phyloP scores from a whole-genome alignment of 2,113 vertebrate species.

The Eptesicus fuscus region DNA sequence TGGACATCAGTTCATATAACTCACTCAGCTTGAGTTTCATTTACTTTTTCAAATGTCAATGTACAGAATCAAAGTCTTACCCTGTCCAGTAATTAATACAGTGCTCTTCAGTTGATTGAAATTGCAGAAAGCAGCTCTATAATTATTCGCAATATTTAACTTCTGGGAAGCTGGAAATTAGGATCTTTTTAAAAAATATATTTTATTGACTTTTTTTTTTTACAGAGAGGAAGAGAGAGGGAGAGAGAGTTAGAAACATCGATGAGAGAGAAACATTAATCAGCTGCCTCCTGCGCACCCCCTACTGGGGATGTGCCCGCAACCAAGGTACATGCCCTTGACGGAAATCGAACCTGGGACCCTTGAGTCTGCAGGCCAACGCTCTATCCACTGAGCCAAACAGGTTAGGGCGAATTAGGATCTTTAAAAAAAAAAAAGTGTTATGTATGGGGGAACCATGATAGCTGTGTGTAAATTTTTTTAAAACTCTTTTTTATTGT shows the following conservation, averaged over 20 bases:
- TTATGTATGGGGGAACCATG: background rate
- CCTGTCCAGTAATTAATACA: background rate
- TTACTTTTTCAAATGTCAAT: background rate
- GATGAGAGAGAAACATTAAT: too few species aligned
- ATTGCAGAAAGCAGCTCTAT: background rate
- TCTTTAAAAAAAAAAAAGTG: background rate
- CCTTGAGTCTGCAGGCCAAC: too few species aligned
- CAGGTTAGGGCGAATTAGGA: background rate
- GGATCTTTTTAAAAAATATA: background rate
- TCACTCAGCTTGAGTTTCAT: background rate
- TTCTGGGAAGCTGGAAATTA: background rate
- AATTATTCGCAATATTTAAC: background rate
- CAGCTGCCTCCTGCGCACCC: too few species aligned
- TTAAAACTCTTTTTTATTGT: background rate
- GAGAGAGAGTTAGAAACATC: too few species aligned
- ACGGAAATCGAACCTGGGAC: too few species aligned
- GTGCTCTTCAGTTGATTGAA: background rate
- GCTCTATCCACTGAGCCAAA: too few species aligned
- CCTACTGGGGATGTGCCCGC: too few species aligned
- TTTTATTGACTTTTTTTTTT: too few species aligned
- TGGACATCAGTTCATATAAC: background rate
- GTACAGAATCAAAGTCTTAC: background rate
- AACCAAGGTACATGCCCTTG: too few species aligned
- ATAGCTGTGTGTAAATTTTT: background rate
- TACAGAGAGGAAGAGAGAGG: too few species aligned